A percentile compares a stretch with the other conserved stretches of the same genome.
Evolutionary conservation across 2,888 invertebrate species (phyloP).

Genomic region (Timema cristinae): DNA sequence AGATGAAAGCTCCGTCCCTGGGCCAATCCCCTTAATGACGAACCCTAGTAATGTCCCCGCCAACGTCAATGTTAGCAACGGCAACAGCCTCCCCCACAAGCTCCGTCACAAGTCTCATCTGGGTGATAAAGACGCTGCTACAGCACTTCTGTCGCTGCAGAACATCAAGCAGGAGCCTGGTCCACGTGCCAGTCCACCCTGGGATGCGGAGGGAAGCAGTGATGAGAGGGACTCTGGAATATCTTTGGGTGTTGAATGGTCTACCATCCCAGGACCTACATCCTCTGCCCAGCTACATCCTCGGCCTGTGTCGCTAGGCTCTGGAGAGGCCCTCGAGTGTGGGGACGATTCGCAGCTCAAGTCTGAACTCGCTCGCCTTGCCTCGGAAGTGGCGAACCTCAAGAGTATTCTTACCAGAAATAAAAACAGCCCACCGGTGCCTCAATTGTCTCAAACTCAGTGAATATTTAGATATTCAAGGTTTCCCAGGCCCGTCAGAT

Average conservation of each 20-base stretch:
- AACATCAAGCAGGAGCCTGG: conserved; percentile 80
- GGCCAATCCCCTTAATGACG: conserved; percentile 29
- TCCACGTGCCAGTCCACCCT: conserved; percentile 72
- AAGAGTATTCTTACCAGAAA: conserved; percentile 51
- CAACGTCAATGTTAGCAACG: conserved; percentile 32
- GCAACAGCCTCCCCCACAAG: conserved; percentile 83
- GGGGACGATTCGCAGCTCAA: conserved; percentile 63
- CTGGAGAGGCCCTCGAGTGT: conserved; percentile 25
- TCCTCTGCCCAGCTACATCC: conserved; percentile 42
- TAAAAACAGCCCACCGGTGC: conserved; percentile 9
- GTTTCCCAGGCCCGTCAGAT: too few species aligned
- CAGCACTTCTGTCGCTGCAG: conserved; percentile 73
- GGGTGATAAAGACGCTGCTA: conserved; percentile 80
- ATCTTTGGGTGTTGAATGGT: conserved; percentile 70
- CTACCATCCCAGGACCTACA: conserved; percentile 42
- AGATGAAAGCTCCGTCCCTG: conserved; percentile 50
- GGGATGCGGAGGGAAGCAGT: conserved; percentile 86
- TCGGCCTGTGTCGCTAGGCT: conserved; percentile 34
- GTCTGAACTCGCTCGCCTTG: conserved; percentile 80
- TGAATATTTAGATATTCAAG: too few species aligned
- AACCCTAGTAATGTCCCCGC: conserved; percentile 51
- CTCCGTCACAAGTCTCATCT: conserved; percentile 87
- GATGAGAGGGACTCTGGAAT: conserved; percentile 89
- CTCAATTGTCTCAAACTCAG: too few species aligned
- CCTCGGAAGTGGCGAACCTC: conserved; percentile 86